Base-by-base conservation (phyloP, 23 tunicate species). In the Styela plicata region DNA sequence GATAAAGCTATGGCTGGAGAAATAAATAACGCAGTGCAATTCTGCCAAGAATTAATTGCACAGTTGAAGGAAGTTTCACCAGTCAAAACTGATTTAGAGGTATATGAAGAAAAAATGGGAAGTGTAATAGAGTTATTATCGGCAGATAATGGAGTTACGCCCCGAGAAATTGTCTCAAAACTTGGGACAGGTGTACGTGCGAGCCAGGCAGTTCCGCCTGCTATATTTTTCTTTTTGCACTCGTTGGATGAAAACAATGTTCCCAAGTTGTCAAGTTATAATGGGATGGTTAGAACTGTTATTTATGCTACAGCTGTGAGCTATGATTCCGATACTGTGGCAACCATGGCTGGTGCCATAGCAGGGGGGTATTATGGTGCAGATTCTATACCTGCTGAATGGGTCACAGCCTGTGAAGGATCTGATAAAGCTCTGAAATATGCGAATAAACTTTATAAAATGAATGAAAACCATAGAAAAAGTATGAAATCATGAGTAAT, bases 311-410 rank as follows among this genome's bases (percentile, higher is more conserved):
- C 79, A 80, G 88, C 95, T 21, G 64, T 83, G 1, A 83, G 95
- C 63, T 82, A 83, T 20, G 95, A 89, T 69, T 85, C 89, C 18
- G 95, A 89, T 69, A 89, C 95, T 21, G 87, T 89, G 10, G 94
- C 37, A 0, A 83, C 84, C 69, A 89, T 89, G 94, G 80, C 94
- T 23, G 94, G 94, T 2, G 94, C 94, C 25, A 89, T 89, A 17
- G 88, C 94, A 3, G 94, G 94, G 2, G 94, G 85, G 0, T 89
- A 64, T 71, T 89, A 85, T 36, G 95, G 95, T 0, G 63, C 30
- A 18, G 86, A 85, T 28, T 21, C 63, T 19, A 34, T 89, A 13
- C 89, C 95, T 5, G 70, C 64, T 21, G 64, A 85, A 31, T 89
- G 89, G 89, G 13, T 84, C 27, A 2, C 33, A 5, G 85, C 83